Evolutionary conservation across 1,140 invertebrate genomes (phyloP), one percentile per base, ranked within the genome.

Genomic region (Tetramorium alpestre): DNA sequence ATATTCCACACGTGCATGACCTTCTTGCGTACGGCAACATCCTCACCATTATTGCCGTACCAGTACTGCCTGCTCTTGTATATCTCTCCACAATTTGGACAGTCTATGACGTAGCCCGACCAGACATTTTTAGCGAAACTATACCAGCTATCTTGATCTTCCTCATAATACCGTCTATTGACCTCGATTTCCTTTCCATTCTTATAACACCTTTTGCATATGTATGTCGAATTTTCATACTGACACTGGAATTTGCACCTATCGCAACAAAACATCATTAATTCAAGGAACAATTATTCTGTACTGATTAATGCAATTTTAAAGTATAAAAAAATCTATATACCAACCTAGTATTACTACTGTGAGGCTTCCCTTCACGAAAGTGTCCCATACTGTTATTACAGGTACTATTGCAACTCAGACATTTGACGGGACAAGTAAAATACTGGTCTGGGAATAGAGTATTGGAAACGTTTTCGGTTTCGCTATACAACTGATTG

Each of bases 401-500:
- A 93, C 98, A 98, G n/a, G 97, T 96, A 73, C 93, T 94, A 92
- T 96, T 96, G 95, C 98, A 98, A 44, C 97, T 97, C 51, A 97
- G 94, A 94, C 98, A 98, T 86, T 96, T 96, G 1, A 96, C 94
- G 11, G 96, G 96, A 93, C 98, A 98, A 0, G 97, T 98, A 91
- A 98, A 98, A 95, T 98, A 98, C 92, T 98, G 96, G 90, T 98
- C 97, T 25, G 97, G 97, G 95, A 98, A 98, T 62, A 97, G 95
- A 89, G 96, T 96, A 62, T 96, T 96, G 16, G 96, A 93, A 64
- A 95, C 95, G 88, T 96, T 97, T 58, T 96, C 96, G 47, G 98
- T 96, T 78, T 97, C 96, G 5, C 96, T 97, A 91, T 96, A 97
- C 92, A 98, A 98, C 93, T 98, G 98, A 69, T 97, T 96, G 95